A percentile compares a stretch with the other conserved stretches of the same genome.
Evolutionary conservation across 2,888 invertebrate genomes (phyloP).

Genomic region (Pollenia labialis): DNA sequence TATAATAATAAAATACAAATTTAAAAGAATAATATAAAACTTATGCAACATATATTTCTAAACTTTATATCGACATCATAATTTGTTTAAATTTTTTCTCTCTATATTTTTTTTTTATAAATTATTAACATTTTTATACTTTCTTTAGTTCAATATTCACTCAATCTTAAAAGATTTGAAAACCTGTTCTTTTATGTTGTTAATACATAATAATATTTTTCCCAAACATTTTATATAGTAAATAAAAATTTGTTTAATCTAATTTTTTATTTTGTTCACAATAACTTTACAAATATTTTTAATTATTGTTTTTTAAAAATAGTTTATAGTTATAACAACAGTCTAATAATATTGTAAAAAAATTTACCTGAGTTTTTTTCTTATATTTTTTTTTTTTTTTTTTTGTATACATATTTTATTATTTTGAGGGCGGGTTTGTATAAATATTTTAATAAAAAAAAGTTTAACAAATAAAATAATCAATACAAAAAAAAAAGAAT

Average conservation of each 20-base stretch:
- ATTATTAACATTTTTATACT: neutral
- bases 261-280: neutral
- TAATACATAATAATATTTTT: neutral
- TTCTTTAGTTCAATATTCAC: neutral
- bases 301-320: neutral
- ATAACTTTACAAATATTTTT: conserved; percentile 22
- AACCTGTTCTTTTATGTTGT: neutral
- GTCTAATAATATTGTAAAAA: conserved; percentile 59
- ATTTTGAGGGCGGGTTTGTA: conserved; percentile 27
- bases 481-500: conserved; percentile 1
- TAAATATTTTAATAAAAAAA: conserved; percentile 15
- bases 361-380: conserved; percentile 61
- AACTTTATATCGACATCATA: conserved; percentile 14
- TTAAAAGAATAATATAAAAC: conserved; percentile 33
- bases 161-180: neutral
- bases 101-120: neutral
- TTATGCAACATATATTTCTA: conserved; percentile 19
- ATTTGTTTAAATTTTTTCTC: neutral
- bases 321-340: conserved; percentile 66
- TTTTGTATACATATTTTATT: conserved; percentile 11
- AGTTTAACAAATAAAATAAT: conserved; percentile 15
- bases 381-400: neutral
- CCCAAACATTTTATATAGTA: neutral
- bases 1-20: neutral
- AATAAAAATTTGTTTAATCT: neutral